These are phyloP conservation scores for Pterostichus niger DNA, from an alignment of 2,888 invertebrate genomes.

Conservation along the genomic window DNA sequence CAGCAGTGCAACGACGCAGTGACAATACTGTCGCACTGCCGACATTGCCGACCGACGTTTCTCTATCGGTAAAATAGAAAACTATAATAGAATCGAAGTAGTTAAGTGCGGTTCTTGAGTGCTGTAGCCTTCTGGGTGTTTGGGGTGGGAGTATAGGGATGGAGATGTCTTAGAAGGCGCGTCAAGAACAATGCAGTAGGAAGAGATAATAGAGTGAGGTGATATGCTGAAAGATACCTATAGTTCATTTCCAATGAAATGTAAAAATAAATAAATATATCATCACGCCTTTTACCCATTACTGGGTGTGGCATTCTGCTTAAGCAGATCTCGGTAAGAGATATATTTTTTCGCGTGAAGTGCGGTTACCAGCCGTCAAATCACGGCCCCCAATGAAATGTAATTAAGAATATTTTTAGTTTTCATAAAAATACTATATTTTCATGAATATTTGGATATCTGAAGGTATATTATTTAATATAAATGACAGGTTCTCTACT, in stretches of 20 bases:
- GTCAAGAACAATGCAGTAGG: background rate
- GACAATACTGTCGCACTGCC: slow-evolving; percentile 22
- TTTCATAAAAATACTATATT: too few species aligned
- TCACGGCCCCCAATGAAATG: too few species aligned
- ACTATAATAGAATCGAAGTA: slow-evolving; percentile 22
- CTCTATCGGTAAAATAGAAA: slow-evolving; percentile 43
- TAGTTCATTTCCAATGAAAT: background rate
- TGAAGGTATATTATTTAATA: too few species aligned
- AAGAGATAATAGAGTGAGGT: background rate
- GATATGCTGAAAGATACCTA: background rate
- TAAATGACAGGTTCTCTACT: too few species aligned
- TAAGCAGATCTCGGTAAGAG: too few species aligned
- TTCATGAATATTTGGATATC: too few species aligned
- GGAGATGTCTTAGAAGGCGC: background rate
- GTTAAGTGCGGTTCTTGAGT: slow-evolving; percentile 32
- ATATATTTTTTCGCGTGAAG: too few species aligned
- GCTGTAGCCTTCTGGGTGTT: background rate
- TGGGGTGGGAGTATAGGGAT: background rate
- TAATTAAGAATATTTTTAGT: too few species aligned
- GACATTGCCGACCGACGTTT: background rate
- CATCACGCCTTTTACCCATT: too few species aligned
- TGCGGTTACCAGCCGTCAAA: too few species aligned
- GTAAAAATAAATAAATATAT: too few species aligned
- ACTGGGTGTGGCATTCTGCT: too few species aligned
- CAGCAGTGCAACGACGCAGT: slow-evolving; percentile 2